These are phyloP conservation scores for Monodelphis domestica DNA, from an alignment of 2,797 vertebrate genomes.

Conservation along the genomic window DNA sequence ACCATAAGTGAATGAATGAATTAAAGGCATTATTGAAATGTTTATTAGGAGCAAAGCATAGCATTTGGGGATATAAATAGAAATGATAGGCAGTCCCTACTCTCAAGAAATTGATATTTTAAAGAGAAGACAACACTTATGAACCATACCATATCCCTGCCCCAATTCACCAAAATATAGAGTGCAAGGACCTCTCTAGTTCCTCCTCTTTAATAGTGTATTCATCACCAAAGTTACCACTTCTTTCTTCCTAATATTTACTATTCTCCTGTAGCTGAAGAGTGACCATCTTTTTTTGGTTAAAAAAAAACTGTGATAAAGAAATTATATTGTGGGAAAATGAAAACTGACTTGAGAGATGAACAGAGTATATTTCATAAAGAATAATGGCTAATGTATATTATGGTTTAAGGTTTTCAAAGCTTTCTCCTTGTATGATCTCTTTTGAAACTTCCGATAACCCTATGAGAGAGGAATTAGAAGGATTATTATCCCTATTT, in stretches of 20 bases:
- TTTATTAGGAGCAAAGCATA: not conserved
- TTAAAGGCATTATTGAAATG: not conserved
- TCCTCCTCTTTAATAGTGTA: not conserved
- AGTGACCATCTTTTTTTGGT: not conserved
- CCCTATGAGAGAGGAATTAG: not conserved
- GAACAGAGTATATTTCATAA: not conserved
- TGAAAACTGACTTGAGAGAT: not conserved
- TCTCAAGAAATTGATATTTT: not conserved
- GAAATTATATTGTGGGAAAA: constrained; percentile 15
- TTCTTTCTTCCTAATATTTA: not conserved
- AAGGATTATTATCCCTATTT: not conserved
- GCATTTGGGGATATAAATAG: not conserved
- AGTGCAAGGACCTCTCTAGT: not conserved
- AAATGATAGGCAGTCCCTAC: not conserved
- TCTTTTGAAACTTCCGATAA: not conserved
- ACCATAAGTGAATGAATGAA: not conserved
- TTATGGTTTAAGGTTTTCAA: not conserved
- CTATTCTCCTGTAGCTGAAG: not conserved
- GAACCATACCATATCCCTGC: not conserved
- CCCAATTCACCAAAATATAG: too few relatives aligned
- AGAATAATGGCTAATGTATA: not conserved
- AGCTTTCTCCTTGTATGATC: not conserved
- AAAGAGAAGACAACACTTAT: not conserved
- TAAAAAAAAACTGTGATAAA: not conserved
- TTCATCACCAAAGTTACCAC: not conserved